phyloP scores from a whole-genome alignment of 1,140 invertebrate species.

The Drosophila kohkoa region DNA sequence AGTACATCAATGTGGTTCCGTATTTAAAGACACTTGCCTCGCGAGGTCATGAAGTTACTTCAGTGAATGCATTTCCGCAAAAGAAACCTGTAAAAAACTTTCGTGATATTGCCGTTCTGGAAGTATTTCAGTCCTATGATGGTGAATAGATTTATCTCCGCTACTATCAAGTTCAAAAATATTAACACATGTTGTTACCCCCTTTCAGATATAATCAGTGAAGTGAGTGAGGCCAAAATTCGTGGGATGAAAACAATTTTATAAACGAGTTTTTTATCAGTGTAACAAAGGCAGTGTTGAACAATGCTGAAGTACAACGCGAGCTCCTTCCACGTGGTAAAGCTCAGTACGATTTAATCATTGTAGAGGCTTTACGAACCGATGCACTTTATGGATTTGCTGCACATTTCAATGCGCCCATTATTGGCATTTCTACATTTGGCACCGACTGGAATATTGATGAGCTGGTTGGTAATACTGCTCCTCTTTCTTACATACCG shows the following conservation, averaged over 20 bases:
- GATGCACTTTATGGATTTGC: constrained; percentile 75
- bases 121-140: constrained; percentile 60
- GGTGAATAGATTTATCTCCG: constrained; percentile 26
- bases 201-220: constrained; percentile 48
- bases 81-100: constrained; percentile 75
- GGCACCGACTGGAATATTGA: constrained; percentile 72
- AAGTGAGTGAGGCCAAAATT: constrained; percentile 8
- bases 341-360: constrained; percentile 66
- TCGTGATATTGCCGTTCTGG: constrained; percentile 55
- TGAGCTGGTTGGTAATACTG: constrained; percentile 81
- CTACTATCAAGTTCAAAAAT: neutral
- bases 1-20: constrained; percentile 79
- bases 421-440: constrained; percentile 78
- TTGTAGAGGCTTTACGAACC: constrained; percentile 57
- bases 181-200: neutral
- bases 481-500: constrained; percentile 80
- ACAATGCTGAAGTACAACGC: constrained; percentile 57
- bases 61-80: constrained; percentile 88
- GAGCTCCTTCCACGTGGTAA: constrained; percentile 48
- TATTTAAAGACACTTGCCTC: constrained; percentile 88
- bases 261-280: constrained; percentile 56
- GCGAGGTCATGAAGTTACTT: constrained; percentile 89
- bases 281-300: constrained; percentile 38
- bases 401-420: constrained; percentile 73
- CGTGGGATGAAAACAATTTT: constrained; percentile 62